Conservation (phyloP, 2,888 invertebrate species). For the Artemia sinica region DNA sequence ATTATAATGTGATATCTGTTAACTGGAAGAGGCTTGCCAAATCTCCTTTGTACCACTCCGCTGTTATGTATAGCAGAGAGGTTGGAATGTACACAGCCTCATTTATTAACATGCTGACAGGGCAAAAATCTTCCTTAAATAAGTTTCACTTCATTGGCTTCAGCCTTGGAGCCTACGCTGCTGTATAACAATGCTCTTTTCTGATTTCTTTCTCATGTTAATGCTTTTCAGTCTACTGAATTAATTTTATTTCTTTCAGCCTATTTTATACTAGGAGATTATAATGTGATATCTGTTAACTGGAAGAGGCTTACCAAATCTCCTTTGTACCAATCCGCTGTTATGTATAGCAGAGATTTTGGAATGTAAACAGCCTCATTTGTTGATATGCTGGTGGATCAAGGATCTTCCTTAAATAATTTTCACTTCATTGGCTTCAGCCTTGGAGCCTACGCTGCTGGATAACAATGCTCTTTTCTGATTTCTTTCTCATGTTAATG, state of each 20-base stretch:
- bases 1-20: constrained; percentile 25
- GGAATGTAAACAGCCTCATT: constrained; percentile 24
- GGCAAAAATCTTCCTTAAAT: constrained; percentile 22
- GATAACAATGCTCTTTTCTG: constrained; percentile 15
- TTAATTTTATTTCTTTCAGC: no score
- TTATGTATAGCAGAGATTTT: constrained; percentile 24
- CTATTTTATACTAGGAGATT: constrained; percentile 19
- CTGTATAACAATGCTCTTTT: no score
- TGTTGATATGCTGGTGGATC: constrained; percentile 20
- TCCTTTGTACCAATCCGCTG: constrained; percentile 25
- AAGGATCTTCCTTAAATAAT: constrained; percentile 23
- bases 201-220: no score
- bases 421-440: constrained; percentile 27
- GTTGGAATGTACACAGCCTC: constrained; percentile 24
- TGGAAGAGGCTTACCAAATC: constrained; percentile 25
- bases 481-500: no score
- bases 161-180: constrained; percentile 27
- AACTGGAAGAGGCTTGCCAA: constrained; percentile 26
- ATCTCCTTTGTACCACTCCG: constrained; percentile 24
- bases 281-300: constrained; percentile 25
- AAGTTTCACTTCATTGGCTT: constrained; percentile 27
- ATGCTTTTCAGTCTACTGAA: no score
- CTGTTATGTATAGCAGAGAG: constrained; percentile 24
- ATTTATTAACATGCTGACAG: constrained; percentile 22
- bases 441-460: constrained; percentile 27